Conservation (phyloP, 2,888 invertebrate genomes). For the Achlya flavicornis region DNA sequence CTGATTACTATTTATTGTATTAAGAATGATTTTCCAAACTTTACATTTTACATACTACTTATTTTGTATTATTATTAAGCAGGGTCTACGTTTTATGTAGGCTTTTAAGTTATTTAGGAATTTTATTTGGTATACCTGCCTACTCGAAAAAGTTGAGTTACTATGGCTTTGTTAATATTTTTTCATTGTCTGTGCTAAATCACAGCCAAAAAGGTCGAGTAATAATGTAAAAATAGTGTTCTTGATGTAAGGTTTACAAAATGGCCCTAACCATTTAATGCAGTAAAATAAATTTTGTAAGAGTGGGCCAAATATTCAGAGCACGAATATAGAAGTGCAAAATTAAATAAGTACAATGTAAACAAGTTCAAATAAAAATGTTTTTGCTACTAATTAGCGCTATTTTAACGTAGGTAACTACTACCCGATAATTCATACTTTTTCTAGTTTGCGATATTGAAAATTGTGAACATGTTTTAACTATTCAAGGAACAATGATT, state of each 20-base stretch:
- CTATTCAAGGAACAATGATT: constrained; percentile 64
- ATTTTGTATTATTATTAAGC: constrained; percentile 67
- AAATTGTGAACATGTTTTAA: constrained; percentile 38
- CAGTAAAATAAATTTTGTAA: background rate
- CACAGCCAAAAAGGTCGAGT: background rate
- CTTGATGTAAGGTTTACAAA: background rate
- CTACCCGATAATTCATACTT: constrained; percentile 11
- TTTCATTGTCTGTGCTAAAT: background rate
- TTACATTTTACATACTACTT: constrained; percentile 52
- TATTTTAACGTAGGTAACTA: constrained; percentile 23
- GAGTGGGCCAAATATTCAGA: background rate
- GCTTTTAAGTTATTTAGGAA: constrained; percentile 72
- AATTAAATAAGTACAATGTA: background rate
- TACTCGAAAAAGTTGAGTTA: constrained; percentile 34
- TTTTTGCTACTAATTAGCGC: constrained; percentile 12
- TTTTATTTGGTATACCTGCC: constrained; percentile 53
- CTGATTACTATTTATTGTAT: constrained; percentile 28
- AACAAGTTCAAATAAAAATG: background rate
- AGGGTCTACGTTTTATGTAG: constrained; percentile 81
- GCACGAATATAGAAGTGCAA: background rate
- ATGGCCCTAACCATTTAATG: background rate
- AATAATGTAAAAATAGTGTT: background rate
- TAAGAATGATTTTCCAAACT: constrained; percentile 31
- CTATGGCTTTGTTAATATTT: constrained; percentile 5
- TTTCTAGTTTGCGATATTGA: constrained; percentile 38